Evolutionary conservation across 53 echinoderm and acorn worm genomes (phyloP).

Genomic region (Luidia sarsii): DNA sequence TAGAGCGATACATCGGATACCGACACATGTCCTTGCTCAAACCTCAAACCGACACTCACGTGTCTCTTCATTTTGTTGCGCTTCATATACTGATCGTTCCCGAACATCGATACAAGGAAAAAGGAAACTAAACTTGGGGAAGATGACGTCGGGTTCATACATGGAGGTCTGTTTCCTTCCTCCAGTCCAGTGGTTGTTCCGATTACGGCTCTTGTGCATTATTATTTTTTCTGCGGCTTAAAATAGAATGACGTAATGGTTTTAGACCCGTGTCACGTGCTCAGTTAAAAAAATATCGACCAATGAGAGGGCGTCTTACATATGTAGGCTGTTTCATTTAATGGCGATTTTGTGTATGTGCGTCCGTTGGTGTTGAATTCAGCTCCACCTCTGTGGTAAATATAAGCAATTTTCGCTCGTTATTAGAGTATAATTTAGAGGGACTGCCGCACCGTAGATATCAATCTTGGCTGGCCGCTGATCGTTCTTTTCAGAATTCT

Average conservation of each 20-base stretch:
- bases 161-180: too few relatives aligned
- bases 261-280: slow-evolving; percentile 2
- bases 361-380: not conserved
- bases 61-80: too few relatives aligned
- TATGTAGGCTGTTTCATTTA: slow-evolving; percentile 20
- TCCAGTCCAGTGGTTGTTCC: too few relatives aligned
- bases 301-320: slow-evolving; percentile 23
- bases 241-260: slow-evolving; percentile 55
- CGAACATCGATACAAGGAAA: too few relatives aligned
- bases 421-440: not conserved
- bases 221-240: not conserved
- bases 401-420: slow-evolving; percentile 17
- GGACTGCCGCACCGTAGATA: too few relatives aligned
- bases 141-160: too few relatives aligned
- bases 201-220: too few relatives aligned
- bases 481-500: not conserved
- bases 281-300: not conserved
- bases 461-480: not conserved
- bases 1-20: too few relatives aligned
- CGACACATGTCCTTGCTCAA: too few relatives aligned
- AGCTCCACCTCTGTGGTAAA: slow-evolving; percentile 2
- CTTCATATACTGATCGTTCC: too few relatives aligned
- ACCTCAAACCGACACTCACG: too few relatives aligned
- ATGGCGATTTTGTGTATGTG: slow-evolving; percentile 16
- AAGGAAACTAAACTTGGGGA: too few relatives aligned